These are phyloP conservation scores for Achlya flavicornis DNA, from an alignment of 2,888 invertebrate species.

Conservation along the genomic window DNA sequence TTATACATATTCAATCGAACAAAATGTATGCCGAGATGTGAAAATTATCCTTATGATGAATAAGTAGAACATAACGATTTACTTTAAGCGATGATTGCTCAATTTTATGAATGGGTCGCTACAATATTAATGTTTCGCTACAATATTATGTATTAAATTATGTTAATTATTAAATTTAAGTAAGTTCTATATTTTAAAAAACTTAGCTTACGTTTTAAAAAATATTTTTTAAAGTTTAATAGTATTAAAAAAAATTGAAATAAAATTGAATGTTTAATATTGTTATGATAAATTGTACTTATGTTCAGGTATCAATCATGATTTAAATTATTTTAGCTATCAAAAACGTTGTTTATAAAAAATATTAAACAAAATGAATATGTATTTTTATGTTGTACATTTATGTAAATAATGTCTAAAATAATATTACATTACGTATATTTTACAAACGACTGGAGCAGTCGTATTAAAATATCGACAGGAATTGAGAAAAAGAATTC, in stretches of 20 bases:
- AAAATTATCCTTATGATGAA: conserved; percentile 67
- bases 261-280: conserved; percentile 16
- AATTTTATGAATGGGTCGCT: conserved; percentile 66
- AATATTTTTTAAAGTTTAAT: too few species aligned
- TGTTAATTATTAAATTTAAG: too few species aligned
- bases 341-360: not conserved
- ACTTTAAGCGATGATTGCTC: conserved; percentile 78
- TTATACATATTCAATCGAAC: not conserved
- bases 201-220: too few species aligned
- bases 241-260: too few species aligned
- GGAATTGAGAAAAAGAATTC: conserved; percentile 62
- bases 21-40: conserved; percentile 31
- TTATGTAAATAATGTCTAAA: conserved; percentile 27
- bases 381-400: conserved; percentile 18
- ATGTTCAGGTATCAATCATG: too few species aligned
- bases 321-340: too few species aligned
- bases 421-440: conserved; percentile 12
- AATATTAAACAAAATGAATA: not conserved
- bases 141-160: conserved; percentile 14
- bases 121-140: conserved; percentile 24
- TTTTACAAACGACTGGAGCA: conserved; percentile 15
- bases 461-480: conserved; percentile 55
- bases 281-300: conserved; percentile 2
- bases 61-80: conserved; percentile 73
- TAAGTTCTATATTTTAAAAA: too few species aligned